Percentiles rank a stretch among this genome's conserved stretches.
Evolutionary conservation across 2,113 vertebrate genomes (phyloP).

Genomic region (Xiphophorus couchianus): DNA sequence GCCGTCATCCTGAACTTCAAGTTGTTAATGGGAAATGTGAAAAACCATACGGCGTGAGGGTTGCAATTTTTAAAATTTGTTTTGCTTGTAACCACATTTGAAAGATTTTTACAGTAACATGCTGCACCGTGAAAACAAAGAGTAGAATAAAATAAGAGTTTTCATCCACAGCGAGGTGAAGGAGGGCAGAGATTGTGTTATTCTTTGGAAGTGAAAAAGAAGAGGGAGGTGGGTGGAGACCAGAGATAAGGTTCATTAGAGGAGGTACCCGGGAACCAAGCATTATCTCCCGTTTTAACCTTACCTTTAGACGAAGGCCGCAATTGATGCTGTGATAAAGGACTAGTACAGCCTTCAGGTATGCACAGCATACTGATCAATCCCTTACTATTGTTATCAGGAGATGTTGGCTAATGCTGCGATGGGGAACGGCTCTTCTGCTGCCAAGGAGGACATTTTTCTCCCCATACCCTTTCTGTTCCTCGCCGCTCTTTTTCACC

Average conservation of each 20-base stretch:
- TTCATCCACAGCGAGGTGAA: slow-evolving; percentile 34
- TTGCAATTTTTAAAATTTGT: too few species aligned
- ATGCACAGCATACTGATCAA: slow-evolving; percentile 75
- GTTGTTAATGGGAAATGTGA: too few species aligned
- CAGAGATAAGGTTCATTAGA: slow-evolving; percentile 79
- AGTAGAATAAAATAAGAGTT: slow-evolving; percentile 22
- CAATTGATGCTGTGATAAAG: slow-evolving; percentile 69
- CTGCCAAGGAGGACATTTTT: slow-evolving; percentile 47
- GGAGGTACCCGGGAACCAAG: slow-evolving; percentile 67
- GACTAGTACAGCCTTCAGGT: slow-evolving; percentile 48
- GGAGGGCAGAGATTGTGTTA: slow-evolving; percentile 40
- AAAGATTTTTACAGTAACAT: slow-evolving; percentile 11
- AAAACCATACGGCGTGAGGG: too few species aligned
- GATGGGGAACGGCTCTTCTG: slow-evolving; percentile 53
- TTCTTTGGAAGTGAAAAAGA: slow-evolving; percentile 43
- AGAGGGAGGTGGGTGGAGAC: slow-evolving; percentile 61
- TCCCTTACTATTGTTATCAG: slow-evolving; percentile 67
- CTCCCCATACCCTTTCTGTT: slow-evolving; percentile 32
- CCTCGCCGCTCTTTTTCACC: slow-evolving; percentile 33
- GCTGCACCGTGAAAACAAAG: slow-evolving; percentile 35
- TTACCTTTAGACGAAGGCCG: slow-evolving; percentile 72
- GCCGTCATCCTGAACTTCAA: too few species aligned
- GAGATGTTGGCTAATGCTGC: slow-evolving; percentile 63
- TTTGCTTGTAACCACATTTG: too few species aligned
- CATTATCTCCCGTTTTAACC: slow-evolving; percentile 81